Evolutionary conservation across 2,888 invertebrate species (phyloP), one percentile per base, ranked within the genome.

Genomic region (Autographa gamma): DNA sequence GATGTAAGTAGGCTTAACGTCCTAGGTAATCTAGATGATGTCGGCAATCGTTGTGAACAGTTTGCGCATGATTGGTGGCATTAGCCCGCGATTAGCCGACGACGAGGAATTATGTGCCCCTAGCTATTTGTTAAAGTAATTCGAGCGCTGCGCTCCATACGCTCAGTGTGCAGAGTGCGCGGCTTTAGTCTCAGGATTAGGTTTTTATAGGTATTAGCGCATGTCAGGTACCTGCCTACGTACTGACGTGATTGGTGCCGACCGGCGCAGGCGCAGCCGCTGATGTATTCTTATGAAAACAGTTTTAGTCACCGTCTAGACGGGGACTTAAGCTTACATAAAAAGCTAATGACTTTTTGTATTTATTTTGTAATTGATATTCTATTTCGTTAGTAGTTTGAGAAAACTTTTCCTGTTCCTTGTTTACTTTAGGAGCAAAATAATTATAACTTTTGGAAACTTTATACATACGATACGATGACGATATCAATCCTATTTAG

Each of bases 41-140:
- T 56, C 25, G 13, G 54, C 54, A 25, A 56, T 56, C 54, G 54
- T 19, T 54, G 3, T 18, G 19, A 56, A 56, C 54, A 19, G 54
- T 25, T 25, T 19, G 19, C 19, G 11, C 13, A 56, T 19, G 54
- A 25, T 25, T 19, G 54, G 54, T 58, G 54, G 43, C 32, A 60
- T 79, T 75, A 77, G 71, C 68, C 64, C 62, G 38, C 62, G 62
- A 69, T 69, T 79, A 76, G 77, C 76, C n/a, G 59, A 63, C 72
- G 69, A 69, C 73, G 19, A 19, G 64, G 58, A 76, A 73, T 79
- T 80, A 61, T 60, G 63, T 80, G 73, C 3, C n/a, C 48, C 48
- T 48, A 48, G 0, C 43, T 43, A 43, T 16, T 48, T 48, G 48
- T n/a, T 48, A n/a, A 48, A 48, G n/a, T 48, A n/a, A 48, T 48